phyloP scores from a whole-genome alignment of 2,888 invertebrate species.

The Eucera pruinosa region DNA sequence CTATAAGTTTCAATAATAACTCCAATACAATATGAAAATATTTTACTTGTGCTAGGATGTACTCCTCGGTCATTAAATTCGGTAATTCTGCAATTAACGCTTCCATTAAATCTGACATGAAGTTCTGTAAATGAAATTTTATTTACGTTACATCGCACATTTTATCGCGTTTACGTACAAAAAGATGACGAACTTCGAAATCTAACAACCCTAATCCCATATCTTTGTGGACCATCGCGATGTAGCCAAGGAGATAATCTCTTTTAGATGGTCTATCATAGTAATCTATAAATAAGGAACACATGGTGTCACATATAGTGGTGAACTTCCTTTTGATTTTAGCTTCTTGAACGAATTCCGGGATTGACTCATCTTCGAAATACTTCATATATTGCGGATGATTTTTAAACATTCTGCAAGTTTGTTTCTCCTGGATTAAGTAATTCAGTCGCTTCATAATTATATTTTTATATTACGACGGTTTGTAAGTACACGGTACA shows the following conservation, averaged over 20 bases:
- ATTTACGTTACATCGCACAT: neutral
- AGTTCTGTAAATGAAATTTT: conserved; percentile 21
- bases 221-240: conserved; percentile 40
- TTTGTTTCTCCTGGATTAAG: neutral
- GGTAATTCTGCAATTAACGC: conserved; percentile 18
- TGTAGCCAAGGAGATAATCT: conserved; percentile 33
- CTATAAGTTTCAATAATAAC: conserved; percentile 4
- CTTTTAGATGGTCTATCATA: conserved; percentile 4
- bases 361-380: conserved; percentile 22
- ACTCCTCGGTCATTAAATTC: conserved; percentile 6
- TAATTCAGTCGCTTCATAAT: neutral
- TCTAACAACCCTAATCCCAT: conserved; percentile 25
- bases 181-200: conserved; percentile 11
- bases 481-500: conserved; percentile 21
- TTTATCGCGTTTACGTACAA: neutral
- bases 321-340: conserved; percentile 39
- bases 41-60: neutral
- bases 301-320: conserved; percentile 8
- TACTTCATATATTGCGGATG: conserved; percentile 39
- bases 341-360: conserved; percentile 31
- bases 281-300: conserved; percentile 15
- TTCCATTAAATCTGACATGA: conserved; percentile 22
- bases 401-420: conserved; percentile 22
- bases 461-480: neutral
- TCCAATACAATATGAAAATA: neutral